Base-by-base conservation (phyloP, 2,113 vertebrate genomes). In the Corythaixoides concolor region DNA sequence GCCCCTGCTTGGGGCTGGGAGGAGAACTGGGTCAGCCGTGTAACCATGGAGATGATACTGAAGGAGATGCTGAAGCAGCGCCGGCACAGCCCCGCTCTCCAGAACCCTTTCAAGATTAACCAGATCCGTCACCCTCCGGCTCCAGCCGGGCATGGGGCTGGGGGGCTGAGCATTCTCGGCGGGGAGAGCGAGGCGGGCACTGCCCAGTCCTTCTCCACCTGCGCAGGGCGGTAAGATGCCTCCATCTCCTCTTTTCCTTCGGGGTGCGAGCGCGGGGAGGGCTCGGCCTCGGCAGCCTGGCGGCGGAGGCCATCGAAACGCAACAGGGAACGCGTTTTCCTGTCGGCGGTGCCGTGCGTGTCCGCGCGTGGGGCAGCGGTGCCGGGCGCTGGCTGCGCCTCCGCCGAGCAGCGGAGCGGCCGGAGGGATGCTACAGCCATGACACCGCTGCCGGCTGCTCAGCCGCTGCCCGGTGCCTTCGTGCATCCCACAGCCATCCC, bases 11-110 rank as follows among this genome's bases (percentile, higher is more conserved):
- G 92, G 94, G 96, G 94, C 97, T 96, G 96, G 90, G 87, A 96
- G 97, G 96, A 98, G 98, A 98, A 98, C 97, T 98, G 98, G 98
- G 98, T 98, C 98, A 98, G 98, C 85, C 24, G 21, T 49, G 98
- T 98, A 98, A 97, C 98, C 98, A 98, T 98, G 98, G 98, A 96
- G 98, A 98, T 97, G 96, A 39, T 39, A 39, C 96, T 89, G 97
- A 90, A 97, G 98, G 98, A 96, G 98, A 98, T 97, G 97, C 93
- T 97, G 97, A 96, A 97, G 97, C 96, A 83, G 97, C 93, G 90
- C 82, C 79, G 88, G 89, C 96, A 41, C 95, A 97, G 95, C 95
- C 70, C 97, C 70, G 90, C 95, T 98, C 94, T 89, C 97, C 97
- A 93, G 96, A 97, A 96, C 94, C 95, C 94, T 97, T 88, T 63